phyloP scores from a whole-genome alignment of 2,888 invertebrate species.

The Lepidocyrtinus sp. region DNA sequence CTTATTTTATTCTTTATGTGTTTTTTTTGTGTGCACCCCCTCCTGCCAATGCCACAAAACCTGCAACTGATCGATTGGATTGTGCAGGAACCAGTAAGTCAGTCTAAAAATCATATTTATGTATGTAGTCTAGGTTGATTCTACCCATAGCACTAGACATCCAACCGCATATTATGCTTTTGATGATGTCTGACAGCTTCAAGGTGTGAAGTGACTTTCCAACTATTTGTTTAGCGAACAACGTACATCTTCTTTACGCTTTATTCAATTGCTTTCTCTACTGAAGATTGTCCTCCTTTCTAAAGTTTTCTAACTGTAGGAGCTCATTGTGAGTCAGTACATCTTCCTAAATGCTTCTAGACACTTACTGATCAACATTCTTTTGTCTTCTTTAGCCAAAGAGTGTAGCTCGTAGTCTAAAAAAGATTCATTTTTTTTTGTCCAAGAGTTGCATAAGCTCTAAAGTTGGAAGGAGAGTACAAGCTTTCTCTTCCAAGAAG shows the following conservation, averaged over 20 bases:
- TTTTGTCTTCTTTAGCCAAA: background rate
- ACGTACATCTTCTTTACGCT: constrained; percentile 46
- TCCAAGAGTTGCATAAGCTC: background rate
- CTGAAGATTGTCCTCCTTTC: constrained; percentile 32
- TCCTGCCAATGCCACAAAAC: constrained; percentile 53
- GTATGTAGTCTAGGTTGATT: background rate
- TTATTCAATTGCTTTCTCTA: constrained; percentile 20
- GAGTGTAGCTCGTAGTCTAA: background rate
- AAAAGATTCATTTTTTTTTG: background rate
- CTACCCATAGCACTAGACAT: no score
- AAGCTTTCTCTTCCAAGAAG: no score
- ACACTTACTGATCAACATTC: background rate
- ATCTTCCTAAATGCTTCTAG: background rate
- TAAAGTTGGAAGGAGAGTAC: background rate
- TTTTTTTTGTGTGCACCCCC: constrained; percentile 50
- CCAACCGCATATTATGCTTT: constrained; percentile 44
- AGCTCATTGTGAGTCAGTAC: constrained; percentile 13
- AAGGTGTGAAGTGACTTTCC: constrained; percentile 52
- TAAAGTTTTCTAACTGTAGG: constrained; percentile 19
- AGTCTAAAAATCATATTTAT: constrained; percentile 41
- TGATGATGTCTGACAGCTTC: constrained; percentile 59
- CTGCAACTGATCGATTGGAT: constrained; percentile 63
- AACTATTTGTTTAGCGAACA: constrained; percentile 35
- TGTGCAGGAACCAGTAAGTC: constrained; percentile 70
- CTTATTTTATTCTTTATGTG: constrained; percentile 34